Evolutionary conservation across 2,797 vertebrate species (phyloP).

Genomic region (Molossus alvarezi): DNA sequence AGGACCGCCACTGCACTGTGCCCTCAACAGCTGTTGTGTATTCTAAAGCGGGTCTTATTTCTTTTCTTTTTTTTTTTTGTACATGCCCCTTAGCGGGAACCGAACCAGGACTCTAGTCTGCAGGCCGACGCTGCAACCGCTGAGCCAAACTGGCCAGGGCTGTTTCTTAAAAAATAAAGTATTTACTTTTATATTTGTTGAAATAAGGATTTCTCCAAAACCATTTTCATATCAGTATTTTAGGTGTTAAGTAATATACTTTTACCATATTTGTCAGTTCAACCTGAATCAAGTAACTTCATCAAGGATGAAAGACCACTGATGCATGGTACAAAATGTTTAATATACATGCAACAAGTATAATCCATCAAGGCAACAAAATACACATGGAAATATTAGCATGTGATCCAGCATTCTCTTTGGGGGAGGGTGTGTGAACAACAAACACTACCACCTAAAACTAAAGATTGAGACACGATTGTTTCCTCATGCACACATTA

Average conservation of each 20-base stretch:
- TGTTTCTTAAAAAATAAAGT: constrained; percentile 34
- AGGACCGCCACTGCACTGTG: not conserved
- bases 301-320: constrained; percentile 76
- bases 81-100: no score
- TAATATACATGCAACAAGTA: constrained; percentile 91
- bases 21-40: not conserved
- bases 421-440: constrained; percentile 27
- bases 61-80: not conserved
- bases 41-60: constrained; percentile 11
- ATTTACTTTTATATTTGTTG: constrained; percentile 38
- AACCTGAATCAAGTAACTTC: constrained; percentile 32
- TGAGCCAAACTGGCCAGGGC: no score
- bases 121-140: no score
- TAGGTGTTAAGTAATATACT: constrained; percentile 21
- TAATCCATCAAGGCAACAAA: constrained; percentile 87
- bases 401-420: constrained; percentile 70
- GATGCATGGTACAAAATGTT: constrained; percentile 89
- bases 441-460: constrained; percentile 79
- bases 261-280: constrained; percentile 54
- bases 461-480: constrained; percentile 80
- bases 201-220: constrained; percentile 68
- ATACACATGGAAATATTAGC: constrained; percentile 78
- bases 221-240: constrained; percentile 55
- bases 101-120: no score
- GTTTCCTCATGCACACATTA: constrained; percentile 87